Base-by-base conservation (phyloP, 2,797 vertebrate species). In the Fistularia commersonii region DNA sequence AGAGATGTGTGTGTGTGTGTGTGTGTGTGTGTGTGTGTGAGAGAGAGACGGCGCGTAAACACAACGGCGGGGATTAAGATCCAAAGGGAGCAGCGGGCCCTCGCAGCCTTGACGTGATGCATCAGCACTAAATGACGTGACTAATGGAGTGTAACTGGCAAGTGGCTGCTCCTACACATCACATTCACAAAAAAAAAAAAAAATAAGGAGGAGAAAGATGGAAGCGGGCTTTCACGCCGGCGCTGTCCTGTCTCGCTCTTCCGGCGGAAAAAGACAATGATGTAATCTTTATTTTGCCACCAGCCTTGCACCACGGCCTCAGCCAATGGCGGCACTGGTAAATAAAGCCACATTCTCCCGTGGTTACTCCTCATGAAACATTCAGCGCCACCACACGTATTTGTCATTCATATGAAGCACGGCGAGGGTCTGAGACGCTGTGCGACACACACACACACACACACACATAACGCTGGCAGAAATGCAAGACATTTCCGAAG, bases 341-440 rank as follows among this genome's bases (percentile, higher is more conserved):
- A 83, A 79, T 67, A 79, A 64, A 61, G 63, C 56, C 61, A 72
- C 48, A 55, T 62, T 60, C 74, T 70, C 66, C 58, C 11, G 73
- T 87, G 80, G 76, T 78, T 81, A 74, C 57, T 58, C 53, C 64
- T 83, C 71, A 82, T 88, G 41, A 86, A 89, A 86, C 61, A 84
- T 87, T 84, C 50, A 89, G 60, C 61, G 53, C 39, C 74, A 76
- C 69, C 86, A 86, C 77, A 86, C 73, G 83, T 87, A 90, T 88
- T 76, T 87, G 87, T 87, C 74, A 83, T 87, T 89, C 58, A 87
- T 82, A 77, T 50, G 32, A 61, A 48, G 59, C 52, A 57, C 32
- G 69, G 78, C 73, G 80, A 81, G 79, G 80, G 74, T 54, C 57
- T 64, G 59, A 57, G 70, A 41, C 33, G 2, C 51, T 8, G 13